Conservation (phyloP, 2,888 invertebrate genomes). For the Trachelus iudaicus region DNA sequence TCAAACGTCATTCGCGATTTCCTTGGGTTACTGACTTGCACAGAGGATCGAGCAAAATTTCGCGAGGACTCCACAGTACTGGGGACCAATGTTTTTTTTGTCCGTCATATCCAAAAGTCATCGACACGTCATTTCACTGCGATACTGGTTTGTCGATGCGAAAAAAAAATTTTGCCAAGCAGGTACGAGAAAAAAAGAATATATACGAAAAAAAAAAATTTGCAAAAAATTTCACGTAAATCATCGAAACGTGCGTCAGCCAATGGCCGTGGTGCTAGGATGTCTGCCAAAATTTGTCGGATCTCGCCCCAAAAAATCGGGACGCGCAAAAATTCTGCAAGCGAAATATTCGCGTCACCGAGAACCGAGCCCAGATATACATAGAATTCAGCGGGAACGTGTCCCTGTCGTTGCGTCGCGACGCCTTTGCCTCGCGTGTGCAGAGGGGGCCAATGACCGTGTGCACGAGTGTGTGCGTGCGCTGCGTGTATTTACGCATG, state of each 20-base stretch:
- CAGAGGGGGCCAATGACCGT: slow-evolving; percentile 6
- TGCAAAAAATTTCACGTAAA: neutral
- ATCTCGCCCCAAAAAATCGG: neutral
- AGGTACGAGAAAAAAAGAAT: neutral
- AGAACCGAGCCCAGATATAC: neutral
- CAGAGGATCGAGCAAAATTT: no score
- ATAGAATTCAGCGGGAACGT: neutral
- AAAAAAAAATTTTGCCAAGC: no score
- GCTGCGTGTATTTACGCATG: neutral
- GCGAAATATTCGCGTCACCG: neutral
- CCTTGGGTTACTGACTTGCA: no score
- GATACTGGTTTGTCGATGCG: no score
- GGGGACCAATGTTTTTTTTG: no score
- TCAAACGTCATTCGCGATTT: no score
- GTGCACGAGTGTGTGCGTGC: neutral
- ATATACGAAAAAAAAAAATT: neutral
- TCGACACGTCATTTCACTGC: no score
- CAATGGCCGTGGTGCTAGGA: neutral
- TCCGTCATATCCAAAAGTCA: no score
- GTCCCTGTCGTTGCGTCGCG: neutral
- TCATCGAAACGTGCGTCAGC: neutral
- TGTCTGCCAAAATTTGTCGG: neutral
- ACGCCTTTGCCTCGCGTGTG: neutral
- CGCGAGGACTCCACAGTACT: no score
- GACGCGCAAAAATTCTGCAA: neutral